Conservation (phyloP, 2,888 invertebrate species). For the Argynnis bischoffii region DNA sequence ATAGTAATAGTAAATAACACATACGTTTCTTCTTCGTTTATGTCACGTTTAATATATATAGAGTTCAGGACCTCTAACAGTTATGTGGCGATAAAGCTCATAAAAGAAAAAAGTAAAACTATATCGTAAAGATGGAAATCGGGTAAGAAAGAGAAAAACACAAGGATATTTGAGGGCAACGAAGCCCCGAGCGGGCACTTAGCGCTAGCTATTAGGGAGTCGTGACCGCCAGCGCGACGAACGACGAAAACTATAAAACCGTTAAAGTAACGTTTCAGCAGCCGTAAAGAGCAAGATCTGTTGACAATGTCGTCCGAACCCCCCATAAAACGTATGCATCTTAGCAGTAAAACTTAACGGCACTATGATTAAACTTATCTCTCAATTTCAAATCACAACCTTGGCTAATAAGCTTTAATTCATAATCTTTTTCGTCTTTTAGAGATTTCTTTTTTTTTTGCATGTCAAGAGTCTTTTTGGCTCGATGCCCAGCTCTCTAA, state of each 20-base stretch:
- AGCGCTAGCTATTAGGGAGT: conserved; percentile 77
- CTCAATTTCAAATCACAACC: conserved; percentile 66
- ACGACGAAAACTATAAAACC: conserved; percentile 81
- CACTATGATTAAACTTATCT: conserved; percentile 81
- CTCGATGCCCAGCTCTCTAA: conserved; percentile 49
- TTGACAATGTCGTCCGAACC: conserved; percentile 79
- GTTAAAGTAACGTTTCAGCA: conserved; percentile 82
- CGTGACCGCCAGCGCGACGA: conserved; percentile 78
- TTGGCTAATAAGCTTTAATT: conserved; percentile 56
- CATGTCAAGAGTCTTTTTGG: conserved; percentile 57
- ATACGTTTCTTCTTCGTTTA: background rate
- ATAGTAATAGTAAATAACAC: too few relatives aligned
- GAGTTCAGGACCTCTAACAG: conserved; percentile 33
- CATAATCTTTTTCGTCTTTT: conserved; percentile 8
- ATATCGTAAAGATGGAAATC: conserved; percentile 78
- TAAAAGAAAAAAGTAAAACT: conserved; percentile 63
- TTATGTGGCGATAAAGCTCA: conserved; percentile 44
- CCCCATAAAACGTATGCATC: conserved; percentile 81
- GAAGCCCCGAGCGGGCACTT: conserved; percentile 79
- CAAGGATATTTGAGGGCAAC: conserved; percentile 68
- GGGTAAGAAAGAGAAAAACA: conserved; percentile 69
- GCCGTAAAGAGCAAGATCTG: conserved; percentile 82
- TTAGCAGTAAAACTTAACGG: conserved; percentile 78
- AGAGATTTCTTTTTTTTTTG: conserved; percentile 33
- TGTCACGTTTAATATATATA: conserved; percentile 9